Conservation (phyloP, 2,113 vertebrate species). For the Myrmecobius fasciatus region DNA sequence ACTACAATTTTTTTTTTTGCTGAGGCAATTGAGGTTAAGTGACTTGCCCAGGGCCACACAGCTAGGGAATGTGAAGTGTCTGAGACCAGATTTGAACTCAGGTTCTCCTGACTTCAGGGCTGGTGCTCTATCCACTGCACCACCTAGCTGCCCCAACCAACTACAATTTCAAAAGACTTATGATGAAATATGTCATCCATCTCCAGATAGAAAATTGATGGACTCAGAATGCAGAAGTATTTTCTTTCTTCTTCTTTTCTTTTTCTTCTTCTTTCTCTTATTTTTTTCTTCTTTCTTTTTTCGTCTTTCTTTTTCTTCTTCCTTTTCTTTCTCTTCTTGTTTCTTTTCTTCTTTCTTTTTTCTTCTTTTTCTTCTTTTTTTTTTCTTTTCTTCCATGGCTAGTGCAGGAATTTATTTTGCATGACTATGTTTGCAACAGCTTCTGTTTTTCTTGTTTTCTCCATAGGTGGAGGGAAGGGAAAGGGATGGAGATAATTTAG, state of each 20-base stretch:
- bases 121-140: no score
- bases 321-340: no score
- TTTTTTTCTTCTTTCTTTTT: background rate
- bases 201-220: background rate
- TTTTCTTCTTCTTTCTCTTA: no score
- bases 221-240: background rate
- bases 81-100: no score
- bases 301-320: fast-evolving
- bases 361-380: fast-evolving
- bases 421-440: background rate
- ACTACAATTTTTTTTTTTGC: background rate
- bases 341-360: no score
- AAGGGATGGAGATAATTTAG: background rate
- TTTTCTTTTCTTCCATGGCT: fast-evolving
- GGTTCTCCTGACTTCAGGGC: no score
- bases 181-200: background rate
- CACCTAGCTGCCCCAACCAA: no score
- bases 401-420: background rate
- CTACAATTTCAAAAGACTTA: background rate
- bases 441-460: background rate
- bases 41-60: no score
- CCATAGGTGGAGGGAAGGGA: background rate
- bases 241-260: background rate
- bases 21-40: no score
- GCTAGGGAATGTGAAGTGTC: no score